Evolutionary conservation across 2,113 vertebrate species (phyloP).

Genomic region (Grammomys dolichurus): DNA sequence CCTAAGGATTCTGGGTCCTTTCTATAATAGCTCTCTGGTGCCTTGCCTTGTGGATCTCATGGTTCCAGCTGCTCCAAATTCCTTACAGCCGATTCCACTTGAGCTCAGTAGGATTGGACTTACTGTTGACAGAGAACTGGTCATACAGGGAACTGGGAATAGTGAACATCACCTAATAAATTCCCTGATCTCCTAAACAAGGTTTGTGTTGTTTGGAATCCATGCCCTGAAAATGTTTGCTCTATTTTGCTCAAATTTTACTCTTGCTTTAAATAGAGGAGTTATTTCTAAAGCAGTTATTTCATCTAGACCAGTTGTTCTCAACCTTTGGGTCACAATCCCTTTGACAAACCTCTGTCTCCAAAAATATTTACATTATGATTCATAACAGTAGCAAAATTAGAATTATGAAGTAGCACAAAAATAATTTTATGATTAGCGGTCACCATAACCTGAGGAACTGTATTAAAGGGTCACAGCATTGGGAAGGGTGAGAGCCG

Average conservation of each 20-base stretch:
- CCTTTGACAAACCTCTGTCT: neutral
- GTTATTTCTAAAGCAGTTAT: slow-evolving; percentile 13
- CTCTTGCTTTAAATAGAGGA: neutral
- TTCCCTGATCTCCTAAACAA: neutral
- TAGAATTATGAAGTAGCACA: neutral
- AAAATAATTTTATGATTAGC: neutral
- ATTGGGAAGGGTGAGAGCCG: neutral
- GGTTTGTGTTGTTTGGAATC: neutral
- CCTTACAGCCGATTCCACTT: neutral
- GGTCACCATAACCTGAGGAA: neutral
- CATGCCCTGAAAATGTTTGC: neutral
- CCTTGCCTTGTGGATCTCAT: neutral
- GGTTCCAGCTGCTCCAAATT: neutral
- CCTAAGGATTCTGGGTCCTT: neutral
- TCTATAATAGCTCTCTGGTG: neutral
- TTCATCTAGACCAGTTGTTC: neutral
- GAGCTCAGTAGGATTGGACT: neutral
- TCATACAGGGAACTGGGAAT: neutral
- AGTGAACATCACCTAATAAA: neutral
- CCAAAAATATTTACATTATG: neutral
- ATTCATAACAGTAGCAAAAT: neutral
- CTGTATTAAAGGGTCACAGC: neutral
- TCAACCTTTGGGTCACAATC: neutral
- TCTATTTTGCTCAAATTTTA: slow-evolving; percentile 34
- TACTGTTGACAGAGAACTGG: neutral